Evolutionary conservation across 2,113 vertebrate genomes (phyloP).

Genomic region (Corythornis vintsioides): DNA sequence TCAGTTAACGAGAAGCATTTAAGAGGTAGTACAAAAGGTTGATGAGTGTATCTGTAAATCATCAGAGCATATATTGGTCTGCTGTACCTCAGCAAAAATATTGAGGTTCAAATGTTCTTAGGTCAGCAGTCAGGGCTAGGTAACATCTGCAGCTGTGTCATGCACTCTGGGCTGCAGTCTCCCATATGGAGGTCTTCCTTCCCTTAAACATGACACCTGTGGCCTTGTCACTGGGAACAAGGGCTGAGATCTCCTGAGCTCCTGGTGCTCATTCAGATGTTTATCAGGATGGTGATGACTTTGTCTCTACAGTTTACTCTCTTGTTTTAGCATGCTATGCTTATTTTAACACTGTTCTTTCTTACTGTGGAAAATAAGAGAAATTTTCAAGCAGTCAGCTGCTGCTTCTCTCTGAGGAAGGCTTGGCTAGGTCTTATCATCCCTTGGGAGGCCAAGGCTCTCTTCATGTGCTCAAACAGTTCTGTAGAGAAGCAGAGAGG

Average conservation of each 20-base stretch:
- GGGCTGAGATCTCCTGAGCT: background rate
- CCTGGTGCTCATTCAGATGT: background rate
- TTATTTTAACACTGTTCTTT: background rate
- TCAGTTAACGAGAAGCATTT: background rate
- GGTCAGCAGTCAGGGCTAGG: background rate
- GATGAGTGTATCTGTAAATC: background rate
- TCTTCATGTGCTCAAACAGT: background rate
- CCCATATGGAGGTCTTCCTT: no score
- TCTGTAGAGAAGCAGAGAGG: background rate
- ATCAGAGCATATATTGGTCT: background rate
- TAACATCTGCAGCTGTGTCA: background rate
- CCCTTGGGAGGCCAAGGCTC: background rate
- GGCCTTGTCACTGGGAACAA: background rate
- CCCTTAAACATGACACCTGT: rapidly evolving
- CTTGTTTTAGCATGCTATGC: background rate
- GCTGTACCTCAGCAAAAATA: background rate
- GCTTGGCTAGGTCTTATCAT: background rate
- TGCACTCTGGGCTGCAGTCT: background rate
- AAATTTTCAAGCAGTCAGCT: background rate
- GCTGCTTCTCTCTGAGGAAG: background rate
- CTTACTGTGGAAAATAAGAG: background rate
- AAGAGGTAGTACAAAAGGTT: background rate
- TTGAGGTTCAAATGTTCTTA: background rate
- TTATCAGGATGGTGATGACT: background rate
- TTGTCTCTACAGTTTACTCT: background rate